Evolutionary conservation across 2,797 vertebrate species (phyloP), one percentile per base, ranked within the genome.

Genomic region (Galago senegalensis): DNA sequence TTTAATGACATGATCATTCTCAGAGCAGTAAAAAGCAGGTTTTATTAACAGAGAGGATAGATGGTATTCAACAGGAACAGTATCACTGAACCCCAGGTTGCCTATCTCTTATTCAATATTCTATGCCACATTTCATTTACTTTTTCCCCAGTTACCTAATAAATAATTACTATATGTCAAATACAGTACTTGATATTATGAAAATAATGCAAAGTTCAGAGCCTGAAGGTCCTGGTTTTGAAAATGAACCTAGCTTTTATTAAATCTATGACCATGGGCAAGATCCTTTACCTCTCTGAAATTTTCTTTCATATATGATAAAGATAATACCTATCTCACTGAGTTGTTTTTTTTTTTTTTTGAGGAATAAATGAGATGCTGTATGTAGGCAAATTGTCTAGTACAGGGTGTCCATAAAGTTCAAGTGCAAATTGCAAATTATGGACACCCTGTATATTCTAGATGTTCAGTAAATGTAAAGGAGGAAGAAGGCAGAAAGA

Each of bases 1-100:
- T 96, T 94, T 72, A 60, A 67, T 92, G 53, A 70, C 17, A 58
- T 77, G 31, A 95, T 89, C 94, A 73, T 87, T 95, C 34, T 88
- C 49, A 93, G 12, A 95, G 37, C 8, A 81, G 11, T 93, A 90
- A 79, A 92, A 96, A 94, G 31, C 72, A 95, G 67, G 7, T 80
- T 94, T 89, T 89, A 23, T 93, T 82, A 88, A 76, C 60, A 94
- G 27, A 89, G 40, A 85, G 27, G 21, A 73, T 93, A 34, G 29
- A 90, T 70, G 79, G 20, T 85, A 46, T 94, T 85, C 58, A 80
- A 53, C 9, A 72, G 23, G 49, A 91, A 91, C 8, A 43, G 20
- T 80, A 81, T 20, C 25, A 67, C 31, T 65, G 2, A 53, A 90
- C 58, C 29, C 18, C 18, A 82, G 13, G n/a, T 46, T 75, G 58